phyloP scores from a whole-genome alignment of 2,797 vertebrate genomes.

The Babyrousa celebensis region DNA sequence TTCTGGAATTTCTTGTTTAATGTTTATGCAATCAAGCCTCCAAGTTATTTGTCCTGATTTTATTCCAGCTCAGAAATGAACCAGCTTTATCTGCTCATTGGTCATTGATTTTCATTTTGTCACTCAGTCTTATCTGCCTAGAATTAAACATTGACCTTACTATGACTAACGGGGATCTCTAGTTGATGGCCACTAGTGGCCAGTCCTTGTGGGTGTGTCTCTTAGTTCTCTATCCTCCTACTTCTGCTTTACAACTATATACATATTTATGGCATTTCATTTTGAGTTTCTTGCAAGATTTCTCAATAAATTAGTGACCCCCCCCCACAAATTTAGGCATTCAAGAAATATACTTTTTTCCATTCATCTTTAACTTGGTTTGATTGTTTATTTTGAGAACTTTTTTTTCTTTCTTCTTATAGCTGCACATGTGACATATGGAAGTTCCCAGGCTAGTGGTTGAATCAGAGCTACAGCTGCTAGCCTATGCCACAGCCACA shows the following conservation, averaged over 20 bases:
- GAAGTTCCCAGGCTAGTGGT: too few species aligned
- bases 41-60: slow-evolving; percentile 35
- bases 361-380: not conserved
- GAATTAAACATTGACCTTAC: not conserved
- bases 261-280: not conserved
- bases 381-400: not conserved
- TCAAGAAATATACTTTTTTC: not conserved
- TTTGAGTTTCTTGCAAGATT: slow-evolving; percentile 1
- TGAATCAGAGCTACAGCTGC: too few species aligned
- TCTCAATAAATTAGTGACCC: not conserved
- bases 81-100: not conserved
- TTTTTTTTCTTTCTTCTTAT: too few species aligned
- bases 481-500: too few species aligned
- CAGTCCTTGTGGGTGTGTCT: not conserved
- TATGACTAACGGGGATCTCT: not conserved
- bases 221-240: not conserved
- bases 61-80: slow-evolving; percentile 66
- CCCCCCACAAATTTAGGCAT: not conserved
- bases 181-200: not conserved
- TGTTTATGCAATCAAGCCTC: not conserved
- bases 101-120: slow-evolving; percentile 36
- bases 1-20: slow-evolving; percentile 4
- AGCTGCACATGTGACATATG: too few species aligned
- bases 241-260: not conserved
- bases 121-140: not conserved